Evolutionary conservation across 2,113 vertebrate genomes (phyloP).

Genomic region (Callocephalon fimbriatum): DNA sequence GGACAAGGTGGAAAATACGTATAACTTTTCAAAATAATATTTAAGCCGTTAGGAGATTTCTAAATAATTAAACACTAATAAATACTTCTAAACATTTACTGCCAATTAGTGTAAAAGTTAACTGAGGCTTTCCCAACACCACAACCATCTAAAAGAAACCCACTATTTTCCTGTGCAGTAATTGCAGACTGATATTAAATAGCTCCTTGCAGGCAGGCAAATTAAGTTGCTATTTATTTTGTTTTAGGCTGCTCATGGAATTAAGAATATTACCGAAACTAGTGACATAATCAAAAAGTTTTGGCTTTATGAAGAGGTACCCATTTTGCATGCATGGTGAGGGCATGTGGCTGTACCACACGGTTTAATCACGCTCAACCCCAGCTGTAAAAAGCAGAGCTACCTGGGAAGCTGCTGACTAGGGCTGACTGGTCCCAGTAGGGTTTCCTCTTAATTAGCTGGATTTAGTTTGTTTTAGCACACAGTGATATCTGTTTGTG

Average conservation of each 20-base stretch:
- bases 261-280: not conserved
- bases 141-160: not conserved
- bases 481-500: not conserved
- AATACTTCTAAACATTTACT: constrained; percentile 55
- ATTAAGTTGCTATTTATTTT: constrained; percentile 51
- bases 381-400: not conserved
- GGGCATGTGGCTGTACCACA: not conserved
- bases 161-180: constrained; percentile 27
- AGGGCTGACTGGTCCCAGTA: not conserved
- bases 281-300: not conserved
- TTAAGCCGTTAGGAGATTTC: constrained; percentile 45
- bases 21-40: constrained; percentile 35
- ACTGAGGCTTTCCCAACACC: not conserved
- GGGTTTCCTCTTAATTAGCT: not conserved
- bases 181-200: constrained; percentile 57
- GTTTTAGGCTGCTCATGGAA: constrained; percentile 6
- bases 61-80: constrained; percentile 66
- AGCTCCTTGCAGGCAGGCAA: constrained; percentile 32
- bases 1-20: constrained; percentile 56
- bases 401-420: not conserved
- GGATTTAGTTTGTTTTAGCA: not conserved
- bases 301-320: not conserved
- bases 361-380: accelerated
- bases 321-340: accelerated
- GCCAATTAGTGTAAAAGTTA: constrained; percentile 50